A percentile compares a stretch with the other conserved stretches of the same genome.
These are phyloP conservation scores for Ctenochaetus hawaiiensis DNA, from an alignment of 2,797 vertebrate genomes.

Conservation along the genomic window DNA sequence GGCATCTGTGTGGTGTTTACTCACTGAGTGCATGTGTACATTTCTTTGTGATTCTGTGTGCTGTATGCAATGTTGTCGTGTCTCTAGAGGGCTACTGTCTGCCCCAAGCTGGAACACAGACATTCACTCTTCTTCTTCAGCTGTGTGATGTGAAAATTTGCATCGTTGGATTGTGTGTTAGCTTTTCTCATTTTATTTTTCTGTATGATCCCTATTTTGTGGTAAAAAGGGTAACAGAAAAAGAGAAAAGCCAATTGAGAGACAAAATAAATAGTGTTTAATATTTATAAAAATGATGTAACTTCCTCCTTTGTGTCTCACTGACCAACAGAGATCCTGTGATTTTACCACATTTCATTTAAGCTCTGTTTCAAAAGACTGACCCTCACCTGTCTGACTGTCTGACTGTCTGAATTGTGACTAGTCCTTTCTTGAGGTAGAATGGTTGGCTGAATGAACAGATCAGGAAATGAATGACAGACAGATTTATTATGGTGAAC, in stretches of 20 bases:
- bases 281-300: background rate
- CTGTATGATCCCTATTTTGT: background rate
- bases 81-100: background rate
- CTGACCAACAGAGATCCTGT: background rate
- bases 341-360: slow-evolving; percentile 1
- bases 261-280: background rate
- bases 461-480: background rate
- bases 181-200: background rate
- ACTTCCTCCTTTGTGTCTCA: background rate
- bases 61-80: background rate
- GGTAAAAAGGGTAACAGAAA: background rate
- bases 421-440: too few relatives aligned
- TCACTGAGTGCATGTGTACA: slow-evolving; percentile 7
- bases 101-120: slow-evolving; percentile 3
- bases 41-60: background rate
- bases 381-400: slow-evolving; percentile 4
- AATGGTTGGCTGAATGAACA: too few relatives aligned
- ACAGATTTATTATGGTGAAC: background rate
- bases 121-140: background rate
- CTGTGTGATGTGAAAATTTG: background rate
- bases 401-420: too few relatives aligned
- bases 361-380: background rate
- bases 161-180: background rate
- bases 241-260: background rate
- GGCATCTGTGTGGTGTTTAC: slow-evolving; percentile 34